Conservation (phyloP, 2,888 invertebrate genomes). For the Troides helena region DNA sequence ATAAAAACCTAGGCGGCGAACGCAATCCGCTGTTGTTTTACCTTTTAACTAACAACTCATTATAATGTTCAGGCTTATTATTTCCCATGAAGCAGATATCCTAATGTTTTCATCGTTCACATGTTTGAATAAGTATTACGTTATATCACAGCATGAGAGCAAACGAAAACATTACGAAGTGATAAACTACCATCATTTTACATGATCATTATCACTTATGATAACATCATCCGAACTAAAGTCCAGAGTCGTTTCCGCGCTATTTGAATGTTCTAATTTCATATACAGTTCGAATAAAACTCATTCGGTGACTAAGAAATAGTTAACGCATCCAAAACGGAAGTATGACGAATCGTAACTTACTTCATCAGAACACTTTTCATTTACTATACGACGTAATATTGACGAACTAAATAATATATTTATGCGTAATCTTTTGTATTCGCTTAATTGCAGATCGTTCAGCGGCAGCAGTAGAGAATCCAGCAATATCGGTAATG, state of each 20-base stretch:
- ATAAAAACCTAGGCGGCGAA: too few species aligned
- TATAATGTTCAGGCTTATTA: too few species aligned
- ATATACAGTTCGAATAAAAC: constrained; percentile 6
- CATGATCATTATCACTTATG: constrained; percentile 15
- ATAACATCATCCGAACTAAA: constrained; percentile 10
- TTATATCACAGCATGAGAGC: neutral
- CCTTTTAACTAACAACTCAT: too few species aligned
- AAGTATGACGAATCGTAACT: constrained; percentile 49
- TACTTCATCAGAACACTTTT: constrained; percentile 25
- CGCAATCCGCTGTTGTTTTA: too few species aligned
- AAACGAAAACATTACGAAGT: constrained; percentile 1
- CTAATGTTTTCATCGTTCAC: too few species aligned
- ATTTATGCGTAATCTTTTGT: neutral
- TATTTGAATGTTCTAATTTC: constrained; percentile 19
- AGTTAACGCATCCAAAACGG: constrained; percentile 51
- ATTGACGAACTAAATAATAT: too few species aligned
- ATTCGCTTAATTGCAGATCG: constrained; percentile 46
- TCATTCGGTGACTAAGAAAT: constrained; percentile 49
- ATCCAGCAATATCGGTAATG: constrained; percentile 39
- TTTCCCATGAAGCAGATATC: too few species aligned
- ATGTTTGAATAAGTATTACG: too few species aligned
- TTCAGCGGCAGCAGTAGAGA: constrained; percentile 57
- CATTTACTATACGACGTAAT: too few species aligned
- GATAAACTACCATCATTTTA: constrained; percentile 6
- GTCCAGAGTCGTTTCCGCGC: constrained; percentile 17